Conservation (phyloP, 2,797 vertebrate genomes). For the Leptodactylus fallax region DNA sequence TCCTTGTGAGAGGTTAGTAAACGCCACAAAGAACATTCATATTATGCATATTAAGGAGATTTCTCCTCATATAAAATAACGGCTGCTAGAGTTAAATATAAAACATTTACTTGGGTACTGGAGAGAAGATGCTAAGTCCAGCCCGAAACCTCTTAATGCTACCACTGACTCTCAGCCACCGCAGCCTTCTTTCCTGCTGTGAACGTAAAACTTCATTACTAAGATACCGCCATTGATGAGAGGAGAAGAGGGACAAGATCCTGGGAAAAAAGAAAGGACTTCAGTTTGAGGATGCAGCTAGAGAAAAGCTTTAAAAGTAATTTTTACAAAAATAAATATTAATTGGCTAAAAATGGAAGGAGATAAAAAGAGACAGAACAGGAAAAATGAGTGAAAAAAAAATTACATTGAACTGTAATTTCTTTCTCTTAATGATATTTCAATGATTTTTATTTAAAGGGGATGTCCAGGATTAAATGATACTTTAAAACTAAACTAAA, state of each 20-base stretch:
- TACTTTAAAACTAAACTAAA: no score
- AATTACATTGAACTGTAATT: no score
- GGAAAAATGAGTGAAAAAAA: no score
- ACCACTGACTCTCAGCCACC: slow-evolving; percentile 97
- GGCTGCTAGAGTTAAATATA: neutral
- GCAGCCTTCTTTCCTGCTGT: slow-evolving; percentile 97
- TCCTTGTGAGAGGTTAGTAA: neutral
- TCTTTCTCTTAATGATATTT: no score
- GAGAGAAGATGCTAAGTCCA: slow-evolving; percentile 98
- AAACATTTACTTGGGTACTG: slow-evolving; percentile 91
- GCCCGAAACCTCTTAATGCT: slow-evolving; percentile 98
- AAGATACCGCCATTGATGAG: slow-evolving; percentile 99
- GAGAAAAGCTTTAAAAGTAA: neutral
- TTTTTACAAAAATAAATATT: neutral
- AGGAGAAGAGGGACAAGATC: slow-evolving; percentile 96
- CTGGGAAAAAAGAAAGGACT: slow-evolving; percentile 71
- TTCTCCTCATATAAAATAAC: neutral
- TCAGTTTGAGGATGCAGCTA: neutral
- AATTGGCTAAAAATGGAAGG: neutral
- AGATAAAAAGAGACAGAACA: neutral
- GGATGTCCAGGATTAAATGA: no score
- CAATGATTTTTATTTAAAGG: no score
- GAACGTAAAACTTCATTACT: slow-evolving; percentile 98
- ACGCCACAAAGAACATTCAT: neutral
- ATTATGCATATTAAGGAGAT: neutral